phyloP scores from a whole-genome alignment of 2,113 vertebrate genomes.

The Phyllopteryx taeniolatus region DNA sequence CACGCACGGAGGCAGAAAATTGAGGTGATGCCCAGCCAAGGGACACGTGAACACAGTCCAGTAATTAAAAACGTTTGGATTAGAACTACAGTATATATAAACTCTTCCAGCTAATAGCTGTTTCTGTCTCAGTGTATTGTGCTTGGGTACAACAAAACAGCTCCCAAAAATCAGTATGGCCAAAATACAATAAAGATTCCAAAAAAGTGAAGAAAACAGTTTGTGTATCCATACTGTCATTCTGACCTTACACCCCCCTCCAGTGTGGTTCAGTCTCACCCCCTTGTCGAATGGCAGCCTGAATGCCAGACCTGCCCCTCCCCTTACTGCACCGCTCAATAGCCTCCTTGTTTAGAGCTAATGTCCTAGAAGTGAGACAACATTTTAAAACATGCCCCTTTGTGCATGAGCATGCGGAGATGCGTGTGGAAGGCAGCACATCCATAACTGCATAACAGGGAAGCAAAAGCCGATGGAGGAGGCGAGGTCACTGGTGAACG shows the following conservation, averaged over 20 bases:
- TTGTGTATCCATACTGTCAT: constrained; percentile 3
- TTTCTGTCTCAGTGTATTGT: neutral
- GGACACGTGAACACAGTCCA: constrained; percentile 21
- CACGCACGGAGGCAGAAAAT: constrained; percentile 31
- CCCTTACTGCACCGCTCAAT: constrained; percentile 55
- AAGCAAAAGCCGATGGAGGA: constrained; percentile 14
- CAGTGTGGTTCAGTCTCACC: constrained; percentile 25
- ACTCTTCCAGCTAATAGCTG: neutral
- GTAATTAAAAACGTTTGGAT: constrained; percentile 9
- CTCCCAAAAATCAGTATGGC: neutral
- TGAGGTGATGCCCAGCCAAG: constrained; percentile 25
- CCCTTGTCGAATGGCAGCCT: constrained; percentile 43
- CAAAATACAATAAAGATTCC: neutral
- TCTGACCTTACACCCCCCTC: constrained; percentile 22
- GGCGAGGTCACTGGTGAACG: constrained; percentile 27
- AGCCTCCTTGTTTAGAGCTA: constrained; percentile 62
- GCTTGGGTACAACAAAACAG: neutral
- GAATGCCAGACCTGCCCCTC: constrained; percentile 51
- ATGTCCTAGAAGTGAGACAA: constrained; percentile 52
- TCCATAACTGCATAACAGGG: constrained; percentile 6
- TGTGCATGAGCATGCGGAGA: constrained; percentile 36
- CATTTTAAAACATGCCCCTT: constrained; percentile 41
- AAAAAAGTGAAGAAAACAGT: constrained; percentile 10
- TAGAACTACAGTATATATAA: neutral
- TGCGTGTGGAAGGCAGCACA: neutral